Evolutionary conservation across 2,113 vertebrate genomes (phyloP).

Genomic region (Heptranchias perlo): DNA sequence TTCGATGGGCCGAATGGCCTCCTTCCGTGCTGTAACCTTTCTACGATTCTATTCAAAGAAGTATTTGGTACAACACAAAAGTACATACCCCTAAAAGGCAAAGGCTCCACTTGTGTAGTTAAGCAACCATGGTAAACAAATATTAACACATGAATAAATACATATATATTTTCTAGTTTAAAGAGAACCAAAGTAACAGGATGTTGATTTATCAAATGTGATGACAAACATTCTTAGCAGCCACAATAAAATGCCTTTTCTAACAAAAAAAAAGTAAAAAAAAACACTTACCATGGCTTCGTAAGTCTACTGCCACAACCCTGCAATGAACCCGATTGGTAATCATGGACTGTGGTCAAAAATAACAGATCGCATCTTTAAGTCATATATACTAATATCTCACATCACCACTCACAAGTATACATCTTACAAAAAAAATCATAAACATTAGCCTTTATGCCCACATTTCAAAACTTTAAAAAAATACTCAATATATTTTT

Average conservation of each 20-base stretch:
- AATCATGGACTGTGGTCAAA: constrained; percentile 69
- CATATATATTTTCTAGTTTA: neutral
- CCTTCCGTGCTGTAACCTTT: too few species aligned
- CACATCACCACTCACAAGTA: neutral
- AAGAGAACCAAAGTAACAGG: neutral
- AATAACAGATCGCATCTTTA: neutral
- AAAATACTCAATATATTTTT: neutral
- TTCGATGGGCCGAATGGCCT: too few species aligned
- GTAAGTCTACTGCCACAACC: constrained; percentile 87
- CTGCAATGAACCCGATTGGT: constrained; percentile 83
- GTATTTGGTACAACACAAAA: neutral
- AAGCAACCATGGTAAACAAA: too few species aligned
- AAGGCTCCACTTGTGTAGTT: neutral
- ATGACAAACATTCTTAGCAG: neutral
- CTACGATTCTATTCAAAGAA: neutral
- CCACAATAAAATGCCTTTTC: neutral
- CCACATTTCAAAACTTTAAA: too few species aligned
- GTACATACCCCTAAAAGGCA: neutral
- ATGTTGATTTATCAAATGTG: neutral
- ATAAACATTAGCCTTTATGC: neutral
- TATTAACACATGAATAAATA: neutral
- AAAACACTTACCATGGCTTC: constrained; percentile 75
- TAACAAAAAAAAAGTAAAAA: neutral
- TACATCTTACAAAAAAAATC: neutral
- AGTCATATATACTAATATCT: neutral